A percentile compares a stretch with the other conserved stretches of the same genome.
Evolutionary conservation across 2,797 vertebrate genomes (phyloP).

Genomic region (Bradypus variegatus): DNA sequence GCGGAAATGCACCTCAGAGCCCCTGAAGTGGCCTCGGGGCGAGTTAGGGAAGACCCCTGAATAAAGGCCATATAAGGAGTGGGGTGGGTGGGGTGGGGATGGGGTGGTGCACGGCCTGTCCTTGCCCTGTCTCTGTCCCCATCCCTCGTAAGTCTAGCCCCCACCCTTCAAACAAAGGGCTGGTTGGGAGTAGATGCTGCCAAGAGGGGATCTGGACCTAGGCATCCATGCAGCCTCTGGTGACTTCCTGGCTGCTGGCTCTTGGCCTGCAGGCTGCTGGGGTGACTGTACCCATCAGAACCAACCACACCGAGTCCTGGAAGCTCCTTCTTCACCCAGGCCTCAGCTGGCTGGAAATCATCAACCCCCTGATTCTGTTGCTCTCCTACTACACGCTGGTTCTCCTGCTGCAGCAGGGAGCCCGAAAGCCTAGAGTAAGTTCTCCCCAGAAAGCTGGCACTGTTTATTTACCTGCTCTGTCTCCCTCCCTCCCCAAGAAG

Average conservation of each 20-base stretch:
- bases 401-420: slow-evolving; percentile 78
- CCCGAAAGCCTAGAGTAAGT: slow-evolving; percentile 52
- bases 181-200: neutral
- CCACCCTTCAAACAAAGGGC: neutral
- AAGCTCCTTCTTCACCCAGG: too few relatives aligned
- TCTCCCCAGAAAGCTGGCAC: neutral
- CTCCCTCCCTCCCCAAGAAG: neutral
- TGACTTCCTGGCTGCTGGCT: neutral
- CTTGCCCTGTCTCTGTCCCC: too few relatives aligned
- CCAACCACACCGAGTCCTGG: slow-evolving; percentile 73
- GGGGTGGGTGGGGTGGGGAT: too few relatives aligned
- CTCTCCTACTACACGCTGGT: slow-evolving; percentile 80
- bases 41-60: neutral
- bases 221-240: neutral
- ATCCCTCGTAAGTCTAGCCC: neutral
- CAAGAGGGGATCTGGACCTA: neutral
- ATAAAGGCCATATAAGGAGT: neutral
- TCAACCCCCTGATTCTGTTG: slow-evolving; percentile 79
- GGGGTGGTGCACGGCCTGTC: neutral
- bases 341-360: slow-evolving; percentile 79
- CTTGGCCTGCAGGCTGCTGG: slow-evolving; percentile 77
- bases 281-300: slow-evolving; percentile 78
- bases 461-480: neutral
- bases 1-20: neutral
- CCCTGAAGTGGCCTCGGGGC: neutral